Evolutionary conservation across 1,140 invertebrate species (phyloP).

Genomic region (Brachystomella parvula): DNA sequence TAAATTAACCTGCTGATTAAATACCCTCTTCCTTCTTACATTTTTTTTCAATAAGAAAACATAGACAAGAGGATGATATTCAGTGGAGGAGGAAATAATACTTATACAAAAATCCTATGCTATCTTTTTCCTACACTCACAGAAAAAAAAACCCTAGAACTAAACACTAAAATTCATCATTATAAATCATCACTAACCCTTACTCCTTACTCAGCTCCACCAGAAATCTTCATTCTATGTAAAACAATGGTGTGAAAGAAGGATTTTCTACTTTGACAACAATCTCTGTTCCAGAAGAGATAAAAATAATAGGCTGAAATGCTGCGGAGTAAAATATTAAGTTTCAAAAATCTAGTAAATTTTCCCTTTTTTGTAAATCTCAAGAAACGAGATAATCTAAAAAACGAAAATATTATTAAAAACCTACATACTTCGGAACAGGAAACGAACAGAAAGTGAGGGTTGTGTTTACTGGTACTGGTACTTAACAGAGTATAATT

Average conservation of each 20-base stretch:
- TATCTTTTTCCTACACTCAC: too few species aligned
- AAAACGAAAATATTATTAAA: too few species aligned
- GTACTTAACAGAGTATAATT: background rate
- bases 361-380: too few species aligned
- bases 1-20: background rate
- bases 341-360: too few species aligned
- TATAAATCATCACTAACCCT: background rate
- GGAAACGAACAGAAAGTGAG: background rate
- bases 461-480: background rate
- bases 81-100: background rate
- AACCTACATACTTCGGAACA: background rate
- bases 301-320: too few species aligned
- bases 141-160: background rate
- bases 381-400: too few species aligned
- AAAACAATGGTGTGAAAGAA: background rate
- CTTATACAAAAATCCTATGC: too few species aligned
- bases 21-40: background rate
- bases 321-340: too few species aligned
- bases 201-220: background rate
- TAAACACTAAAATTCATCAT: background rate
- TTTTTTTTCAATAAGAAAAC: background rate
- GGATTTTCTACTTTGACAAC: background rate
- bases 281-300: too few species aligned
- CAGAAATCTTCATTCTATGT: background rate
- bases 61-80: background rate